These are phyloP conservation scores for Anoplius nigerrimus DNA, from an alignment of 2,888 invertebrate species.

Conservation along the genomic window DNA sequence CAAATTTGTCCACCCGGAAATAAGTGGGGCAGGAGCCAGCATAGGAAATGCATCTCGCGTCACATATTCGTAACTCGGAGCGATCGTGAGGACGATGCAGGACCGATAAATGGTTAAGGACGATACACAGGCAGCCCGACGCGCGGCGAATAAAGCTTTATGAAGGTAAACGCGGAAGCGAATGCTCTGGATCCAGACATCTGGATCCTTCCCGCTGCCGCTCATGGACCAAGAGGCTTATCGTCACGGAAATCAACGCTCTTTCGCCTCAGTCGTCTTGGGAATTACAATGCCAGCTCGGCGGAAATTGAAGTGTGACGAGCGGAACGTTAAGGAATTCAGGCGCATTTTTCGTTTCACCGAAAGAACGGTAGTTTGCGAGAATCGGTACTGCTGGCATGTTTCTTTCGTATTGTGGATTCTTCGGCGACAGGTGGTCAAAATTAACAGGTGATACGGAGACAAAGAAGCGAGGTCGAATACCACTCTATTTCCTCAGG, in stretches of 20 bases:
- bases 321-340: too few species aligned
- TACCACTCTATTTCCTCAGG: too few species aligned
- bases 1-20: too few species aligned
- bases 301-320: too few species aligned
- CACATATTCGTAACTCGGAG: conserved; percentile 27
- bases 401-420: too few species aligned
- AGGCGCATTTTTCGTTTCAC: too few species aligned
- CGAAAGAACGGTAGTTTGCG: too few species aligned
- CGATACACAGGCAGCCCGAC: conserved; percentile 9
- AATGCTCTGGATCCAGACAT: background rate
- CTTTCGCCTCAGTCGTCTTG: conserved; percentile 9
- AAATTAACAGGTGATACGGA: too few species aligned
- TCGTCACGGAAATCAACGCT: conserved; percentile 1
- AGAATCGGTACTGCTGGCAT: too few species aligned
- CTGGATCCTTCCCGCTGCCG: too few species aligned
- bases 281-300: background rate
- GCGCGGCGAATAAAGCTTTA: conserved; percentile 18
- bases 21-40: background rate
- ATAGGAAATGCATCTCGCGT: conserved; percentile 41
- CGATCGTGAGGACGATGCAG: conserved; percentile 53
- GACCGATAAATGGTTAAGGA: conserved; percentile 41
- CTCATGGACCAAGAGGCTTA: background rate
- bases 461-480: too few species aligned
- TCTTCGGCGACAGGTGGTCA: too few species aligned
- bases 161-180: conserved; percentile 47